phyloP scores from a whole-genome alignment of 2,113 vertebrate genomes.

The Aramus guarauna region DNA sequence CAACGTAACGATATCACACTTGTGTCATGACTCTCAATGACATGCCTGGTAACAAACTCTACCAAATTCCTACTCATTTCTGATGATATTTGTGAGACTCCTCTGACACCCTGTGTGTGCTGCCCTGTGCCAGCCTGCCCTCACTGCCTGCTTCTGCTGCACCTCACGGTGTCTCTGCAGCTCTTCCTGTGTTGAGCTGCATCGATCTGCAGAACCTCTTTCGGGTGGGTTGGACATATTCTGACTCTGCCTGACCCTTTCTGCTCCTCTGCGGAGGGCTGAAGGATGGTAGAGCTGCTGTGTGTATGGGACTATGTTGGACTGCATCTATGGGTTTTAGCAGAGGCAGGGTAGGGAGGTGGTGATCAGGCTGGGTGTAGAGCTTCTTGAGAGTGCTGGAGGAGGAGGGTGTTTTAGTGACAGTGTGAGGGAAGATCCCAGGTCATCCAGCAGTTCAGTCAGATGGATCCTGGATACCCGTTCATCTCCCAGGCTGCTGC shows the following conservation, averaged over 20 bases:
- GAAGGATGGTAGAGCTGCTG: background rate
- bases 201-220: background rate
- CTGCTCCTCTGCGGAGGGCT: background rate
- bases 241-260: background rate
- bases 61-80: background rate
- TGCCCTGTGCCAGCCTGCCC: background rate
- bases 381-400: background rate
- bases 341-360: background rate
- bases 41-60: background rate
- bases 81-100: background rate
- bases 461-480: background rate
- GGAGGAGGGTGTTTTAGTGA: background rate
- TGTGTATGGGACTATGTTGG: rapidly evolving
- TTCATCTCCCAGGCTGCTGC: background rate
- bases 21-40: background rate
- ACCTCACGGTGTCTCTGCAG: background rate
- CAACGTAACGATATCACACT: background rate
- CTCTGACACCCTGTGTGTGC: background rate
- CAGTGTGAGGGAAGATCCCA: background rate
- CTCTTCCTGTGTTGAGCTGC: background rate
- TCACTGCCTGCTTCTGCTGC: background rate
- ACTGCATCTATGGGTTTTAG: background rate
- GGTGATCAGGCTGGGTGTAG: background rate
- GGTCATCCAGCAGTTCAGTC: background rate
- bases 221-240: background rate